Evolutionary conservation across 2,113 vertebrate species (phyloP).

Genomic region (Mesocricetus auratus): DNA sequence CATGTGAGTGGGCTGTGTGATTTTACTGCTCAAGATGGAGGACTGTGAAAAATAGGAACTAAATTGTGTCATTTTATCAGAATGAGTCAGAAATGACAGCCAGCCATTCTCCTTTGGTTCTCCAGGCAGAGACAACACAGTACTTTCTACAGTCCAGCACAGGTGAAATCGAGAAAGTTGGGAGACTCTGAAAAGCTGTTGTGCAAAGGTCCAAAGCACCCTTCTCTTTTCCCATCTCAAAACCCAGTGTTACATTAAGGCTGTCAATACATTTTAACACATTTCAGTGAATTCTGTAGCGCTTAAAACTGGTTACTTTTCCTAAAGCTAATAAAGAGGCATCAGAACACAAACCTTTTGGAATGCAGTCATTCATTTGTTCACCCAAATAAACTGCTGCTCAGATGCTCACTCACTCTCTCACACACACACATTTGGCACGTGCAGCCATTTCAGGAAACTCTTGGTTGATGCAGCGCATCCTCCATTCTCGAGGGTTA

Average conservation of each 20-base stretch:
- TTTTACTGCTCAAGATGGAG: conserved; percentile 60
- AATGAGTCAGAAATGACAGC: conserved; percentile 56
- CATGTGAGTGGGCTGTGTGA: conserved; percentile 14
- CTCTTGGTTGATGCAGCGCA: not conserved
- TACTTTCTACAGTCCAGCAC: not conserved
- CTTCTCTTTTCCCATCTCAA: not conserved
- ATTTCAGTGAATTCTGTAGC: not conserved
- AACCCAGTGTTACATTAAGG: not conserved
- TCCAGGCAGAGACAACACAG: conserved; percentile 24
- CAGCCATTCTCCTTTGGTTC: not conserved
- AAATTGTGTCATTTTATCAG: conserved; percentile 54
- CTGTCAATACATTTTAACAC: not conserved
- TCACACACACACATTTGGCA: not conserved
- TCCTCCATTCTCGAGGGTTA: not conserved
- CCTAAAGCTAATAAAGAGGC: conserved; percentile 44
- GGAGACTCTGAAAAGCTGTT: not conserved
- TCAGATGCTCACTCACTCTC: conserved; percentile 38
- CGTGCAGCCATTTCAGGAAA: conserved; percentile 2
- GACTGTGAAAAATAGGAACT: conserved; percentile 44
- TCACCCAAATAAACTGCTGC: not conserved
- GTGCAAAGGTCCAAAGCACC: not conserved
- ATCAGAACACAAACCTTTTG: not conserved
- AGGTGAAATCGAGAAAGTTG: conserved; percentile 46
- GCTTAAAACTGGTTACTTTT: not conserved
- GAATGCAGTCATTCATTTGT: not conserved